Conservation (phyloP, 2,797 vertebrate species). For the Bovichtus variegatus region DNA sequence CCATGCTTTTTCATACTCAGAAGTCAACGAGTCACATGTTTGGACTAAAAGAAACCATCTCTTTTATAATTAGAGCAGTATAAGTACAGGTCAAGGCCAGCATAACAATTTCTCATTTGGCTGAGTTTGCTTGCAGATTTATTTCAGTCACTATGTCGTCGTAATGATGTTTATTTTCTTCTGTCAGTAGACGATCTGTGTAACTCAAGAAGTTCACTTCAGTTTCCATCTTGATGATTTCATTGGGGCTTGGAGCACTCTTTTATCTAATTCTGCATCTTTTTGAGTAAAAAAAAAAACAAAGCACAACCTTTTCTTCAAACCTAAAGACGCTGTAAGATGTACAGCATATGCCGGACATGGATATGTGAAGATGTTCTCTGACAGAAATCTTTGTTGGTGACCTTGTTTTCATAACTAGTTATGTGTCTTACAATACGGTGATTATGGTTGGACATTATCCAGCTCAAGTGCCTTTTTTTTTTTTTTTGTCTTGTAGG, state of each 20-base stretch:
- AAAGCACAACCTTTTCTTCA: too few relatives aligned
- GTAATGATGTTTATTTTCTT: not conserved
- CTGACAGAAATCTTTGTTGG: not conserved
- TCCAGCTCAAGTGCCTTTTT: slow-evolving; percentile 21
- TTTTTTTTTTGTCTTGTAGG: slow-evolving; percentile 73
- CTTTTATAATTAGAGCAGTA: not conserved
- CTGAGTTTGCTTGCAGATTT: not conserved
- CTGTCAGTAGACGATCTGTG: not conserved
- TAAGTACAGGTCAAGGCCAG: not conserved
- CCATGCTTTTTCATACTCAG: not conserved
- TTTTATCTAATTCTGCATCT: not conserved
- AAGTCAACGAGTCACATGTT: not conserved
- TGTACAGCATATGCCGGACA: not conserved
- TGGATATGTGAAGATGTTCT: not conserved
- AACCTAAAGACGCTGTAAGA: not conserved
- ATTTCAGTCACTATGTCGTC: not conserved
- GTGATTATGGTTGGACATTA: not conserved
- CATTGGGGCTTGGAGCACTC: not conserved
- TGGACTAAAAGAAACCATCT: not conserved
- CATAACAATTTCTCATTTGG: not conserved
- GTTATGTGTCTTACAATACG: not conserved
- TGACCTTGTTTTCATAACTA: not conserved
- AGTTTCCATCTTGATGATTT: not conserved
- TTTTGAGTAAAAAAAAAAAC: not conserved
- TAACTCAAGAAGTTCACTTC: not conserved